Evolutionary conservation across 1,140 invertebrate species (phyloP), one percentile per base, ranked within the genome.

Genomic region (Halotydeus destructor): DNA sequence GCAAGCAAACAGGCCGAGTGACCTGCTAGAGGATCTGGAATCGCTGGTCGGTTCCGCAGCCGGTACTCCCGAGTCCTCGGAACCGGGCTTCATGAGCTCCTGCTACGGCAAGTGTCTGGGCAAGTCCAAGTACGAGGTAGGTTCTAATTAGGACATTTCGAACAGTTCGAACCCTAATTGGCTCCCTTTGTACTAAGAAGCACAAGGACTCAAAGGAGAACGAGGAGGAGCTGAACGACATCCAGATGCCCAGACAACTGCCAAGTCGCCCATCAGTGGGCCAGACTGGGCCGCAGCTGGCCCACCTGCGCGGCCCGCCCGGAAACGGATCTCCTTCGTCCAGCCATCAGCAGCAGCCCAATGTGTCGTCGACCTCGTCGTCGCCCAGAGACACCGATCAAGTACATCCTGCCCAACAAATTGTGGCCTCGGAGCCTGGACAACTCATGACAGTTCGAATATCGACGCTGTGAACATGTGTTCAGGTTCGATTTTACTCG

Each of bases 401-500:
- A 1, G 35, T n/a, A 3, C 5, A 12, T 8, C n/a, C 35, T 6
- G 18, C 33, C 16, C 5, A 21, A 21, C 5, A n/a, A 21, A 21
- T 24, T 1, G 14, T 14, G 11, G 14, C 38, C 3, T n/a, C 30
- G n/a, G 38, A 39, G 30, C 38, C 38, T 27, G 38, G 38, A n/a
- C 38, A 39, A 28, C 23, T 39, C 27, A 27, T 39, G 11, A 39
- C 38, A 12, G 38, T 39, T 28, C 23, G 38, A 23, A 39, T 39
- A 39, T 39, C 38, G 11, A 39, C 38, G 16, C 24, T 39, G 11
- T 39, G 38, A 39, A n/a, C n/a, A n/a, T n/a, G n/a, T n/a, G n/a
- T n/a, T n/a, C n/a, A n/a, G n/a, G n/a, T n/a, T n/a, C n/a, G n/a
- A n/a, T n/a, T n/a, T n/a, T n/a, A n/a, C n/a, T n/a, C n/a, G n/a